Evolutionary conservation across 2,888 invertebrate species (phyloP).

Genomic region (Sipha maydis): DNA sequence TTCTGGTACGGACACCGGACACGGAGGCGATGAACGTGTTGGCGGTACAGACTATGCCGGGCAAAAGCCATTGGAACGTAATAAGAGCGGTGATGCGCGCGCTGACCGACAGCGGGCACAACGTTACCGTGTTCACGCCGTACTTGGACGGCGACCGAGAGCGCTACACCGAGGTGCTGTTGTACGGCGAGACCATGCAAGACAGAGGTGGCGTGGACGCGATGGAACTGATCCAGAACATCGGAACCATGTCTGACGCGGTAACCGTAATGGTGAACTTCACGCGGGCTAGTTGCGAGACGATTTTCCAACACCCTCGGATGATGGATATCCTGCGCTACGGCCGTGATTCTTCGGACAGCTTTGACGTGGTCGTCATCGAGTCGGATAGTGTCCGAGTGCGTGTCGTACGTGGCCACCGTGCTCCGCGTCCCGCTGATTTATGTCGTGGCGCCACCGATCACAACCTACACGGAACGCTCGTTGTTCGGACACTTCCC

Average conservation of each 20-base stretch:
- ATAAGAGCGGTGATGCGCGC: not conserved
- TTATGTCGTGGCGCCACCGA: no score
- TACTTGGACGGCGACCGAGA: not conserved
- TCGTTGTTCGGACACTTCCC: no score
- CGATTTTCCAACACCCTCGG: not conserved
- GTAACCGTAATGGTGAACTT: not conserved
- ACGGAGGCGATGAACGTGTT: not conserved
- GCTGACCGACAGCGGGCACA: not conserved
- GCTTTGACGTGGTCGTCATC: not conserved
- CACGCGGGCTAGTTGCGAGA: not conserved
- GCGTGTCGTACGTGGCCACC: not conserved
- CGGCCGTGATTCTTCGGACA: not conserved
- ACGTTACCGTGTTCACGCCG: not conserved
- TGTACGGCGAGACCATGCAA: not conserved
- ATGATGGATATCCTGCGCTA: no score
- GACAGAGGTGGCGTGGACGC: not conserved
- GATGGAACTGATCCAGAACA: not conserved
- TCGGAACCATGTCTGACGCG: no score
- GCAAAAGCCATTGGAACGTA: not conserved
- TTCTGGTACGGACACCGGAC: not conserved
- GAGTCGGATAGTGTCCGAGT: not conserved
- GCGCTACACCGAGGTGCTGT: not conserved
- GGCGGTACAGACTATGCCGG: not conserved
- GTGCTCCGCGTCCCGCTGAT: not conserved
- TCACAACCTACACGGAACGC: no score